These are phyloP conservation scores for Sceloporus undulatus DNA, from an alignment of 2,113 vertebrate species.

Conservation along the genomic window DNA sequence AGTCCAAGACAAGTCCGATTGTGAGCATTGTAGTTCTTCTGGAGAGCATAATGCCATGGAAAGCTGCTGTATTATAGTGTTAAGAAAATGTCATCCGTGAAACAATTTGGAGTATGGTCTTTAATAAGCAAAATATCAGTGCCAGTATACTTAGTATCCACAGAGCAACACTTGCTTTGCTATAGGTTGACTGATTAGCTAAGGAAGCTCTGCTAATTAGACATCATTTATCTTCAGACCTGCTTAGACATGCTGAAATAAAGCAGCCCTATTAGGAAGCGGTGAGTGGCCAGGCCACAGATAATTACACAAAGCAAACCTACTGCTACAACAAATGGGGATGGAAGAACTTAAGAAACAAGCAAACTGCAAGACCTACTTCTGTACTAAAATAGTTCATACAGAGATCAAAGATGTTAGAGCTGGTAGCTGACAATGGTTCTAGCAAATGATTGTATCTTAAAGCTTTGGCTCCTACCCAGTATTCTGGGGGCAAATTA, in stretches of 20 bases:
- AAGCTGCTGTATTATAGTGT: not conserved
- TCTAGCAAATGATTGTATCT: slow-evolving; percentile 1
- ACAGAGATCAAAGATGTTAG: not conserved
- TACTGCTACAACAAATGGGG: not conserved
- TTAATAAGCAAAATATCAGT: not conserved
- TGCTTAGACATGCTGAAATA: slow-evolving; percentile 5
- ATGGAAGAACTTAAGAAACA: not conserved
- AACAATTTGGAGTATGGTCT: not conserved
- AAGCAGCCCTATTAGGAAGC: not conserved
- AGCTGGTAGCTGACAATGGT: not conserved
- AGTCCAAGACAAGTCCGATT: not conserved
- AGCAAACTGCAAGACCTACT: not conserved
- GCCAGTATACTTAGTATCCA: too few relatives aligned
- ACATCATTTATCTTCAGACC: not conserved
- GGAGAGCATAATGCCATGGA: not conserved
- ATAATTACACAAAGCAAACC: not conserved
- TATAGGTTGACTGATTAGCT: not conserved
- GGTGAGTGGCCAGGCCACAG: not conserved
- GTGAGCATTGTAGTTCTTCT: not conserved
- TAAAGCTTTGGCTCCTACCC: not conserved
- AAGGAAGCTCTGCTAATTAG: not conserved
- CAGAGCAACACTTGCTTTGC: not conserved
- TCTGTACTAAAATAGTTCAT: not conserved
- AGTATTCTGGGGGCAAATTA: not conserved
- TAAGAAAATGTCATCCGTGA: not conserved